A percentile compares a stretch with the other conserved stretches of the same genome.
phyloP scores from a whole-genome alignment of 2,113 vertebrate species.

The Corythaixoides concolor region DNA sequence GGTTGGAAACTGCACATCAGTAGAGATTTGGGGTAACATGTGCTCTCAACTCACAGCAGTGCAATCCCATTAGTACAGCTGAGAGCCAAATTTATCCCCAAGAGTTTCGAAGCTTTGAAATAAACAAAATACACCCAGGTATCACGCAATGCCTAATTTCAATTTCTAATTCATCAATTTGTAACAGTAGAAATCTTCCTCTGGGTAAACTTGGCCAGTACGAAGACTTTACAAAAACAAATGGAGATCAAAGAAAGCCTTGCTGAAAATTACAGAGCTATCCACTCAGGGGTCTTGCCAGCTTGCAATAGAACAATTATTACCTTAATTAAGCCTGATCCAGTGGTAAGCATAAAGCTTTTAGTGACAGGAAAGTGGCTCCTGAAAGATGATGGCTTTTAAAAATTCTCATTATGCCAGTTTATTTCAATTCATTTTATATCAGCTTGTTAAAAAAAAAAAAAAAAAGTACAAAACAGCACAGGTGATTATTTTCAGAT shows the following conservation, averaged over 20 bases:
- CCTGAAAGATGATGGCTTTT: constrained; percentile 27
- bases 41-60: background rate
- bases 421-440: constrained; percentile 28
- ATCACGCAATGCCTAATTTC: constrained; percentile 5
- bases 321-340: constrained; percentile 45
- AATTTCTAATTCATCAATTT: constrained; percentile 42
- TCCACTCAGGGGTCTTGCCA: background rate
- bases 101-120: background rate
- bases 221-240: constrained; percentile 4
- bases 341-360: constrained; percentile 48
- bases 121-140: constrained; percentile 23
- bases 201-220: constrained; percentile 9
- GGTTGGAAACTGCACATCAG: background rate
- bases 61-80: background rate
- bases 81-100: background rate
- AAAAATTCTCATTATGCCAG: constrained; percentile 19
- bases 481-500: constrained; percentile 28
- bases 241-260: constrained; percentile 50
- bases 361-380: constrained; percentile 40
- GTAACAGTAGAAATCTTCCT: constrained; percentile 20
- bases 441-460: background rate
- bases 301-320: constrained; percentile 36
- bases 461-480: background rate
- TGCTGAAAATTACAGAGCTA: constrained; percentile 34
- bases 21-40: background rate